Percentiles rank a stretch among this genome's conserved stretches.
phyloP scores from a whole-genome alignment of 2,113 vertebrate species.

The Fukomys damarensis region DNA sequence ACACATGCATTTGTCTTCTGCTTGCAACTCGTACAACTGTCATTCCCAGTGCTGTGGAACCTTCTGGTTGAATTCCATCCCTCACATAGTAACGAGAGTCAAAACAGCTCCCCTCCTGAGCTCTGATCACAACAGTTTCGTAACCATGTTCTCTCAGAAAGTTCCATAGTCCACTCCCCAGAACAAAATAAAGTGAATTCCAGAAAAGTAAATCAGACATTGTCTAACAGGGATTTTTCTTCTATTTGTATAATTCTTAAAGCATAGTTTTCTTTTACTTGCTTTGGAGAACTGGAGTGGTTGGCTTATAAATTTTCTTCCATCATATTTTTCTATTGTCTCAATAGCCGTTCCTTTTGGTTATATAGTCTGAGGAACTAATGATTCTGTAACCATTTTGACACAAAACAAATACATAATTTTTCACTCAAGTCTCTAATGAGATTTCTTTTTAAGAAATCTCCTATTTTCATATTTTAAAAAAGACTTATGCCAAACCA shows the following conservation, averaged over 20 bases:
- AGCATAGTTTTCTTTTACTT: background rate
- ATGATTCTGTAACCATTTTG: background rate
- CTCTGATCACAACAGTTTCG: constrained; percentile 50
- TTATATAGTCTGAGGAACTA: background rate
- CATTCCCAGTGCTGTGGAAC: constrained; percentile 79
- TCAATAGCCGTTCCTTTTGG: background rate
- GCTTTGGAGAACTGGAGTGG: background rate
- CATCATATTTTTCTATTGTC: background rate
- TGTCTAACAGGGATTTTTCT: background rate
- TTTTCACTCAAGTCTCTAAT: constrained; percentile 35
- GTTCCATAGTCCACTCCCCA: constrained; percentile 56
- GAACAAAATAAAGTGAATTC: constrained; percentile 66
- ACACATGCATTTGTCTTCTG: constrained; percentile 79
- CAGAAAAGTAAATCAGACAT: constrained; percentile 51
- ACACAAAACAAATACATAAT: constrained; percentile 29
- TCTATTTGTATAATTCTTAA: background rate
- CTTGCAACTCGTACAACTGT: constrained; percentile 74
- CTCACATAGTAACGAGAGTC: constrained; percentile 79
- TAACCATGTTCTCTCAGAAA: constrained; percentile 72
- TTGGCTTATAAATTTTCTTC: background rate
- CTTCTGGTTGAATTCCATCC: constrained; percentile 82
- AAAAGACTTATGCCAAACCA: background rate
- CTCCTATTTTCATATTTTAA: constrained; percentile 28
- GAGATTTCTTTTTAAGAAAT: constrained; percentile 42
- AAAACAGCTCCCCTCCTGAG: constrained; percentile 74